These are phyloP conservation scores for Zaprionus lachaisei DNA, from an alignment of 1,140 invertebrate species.

Conservation along the genomic window DNA sequence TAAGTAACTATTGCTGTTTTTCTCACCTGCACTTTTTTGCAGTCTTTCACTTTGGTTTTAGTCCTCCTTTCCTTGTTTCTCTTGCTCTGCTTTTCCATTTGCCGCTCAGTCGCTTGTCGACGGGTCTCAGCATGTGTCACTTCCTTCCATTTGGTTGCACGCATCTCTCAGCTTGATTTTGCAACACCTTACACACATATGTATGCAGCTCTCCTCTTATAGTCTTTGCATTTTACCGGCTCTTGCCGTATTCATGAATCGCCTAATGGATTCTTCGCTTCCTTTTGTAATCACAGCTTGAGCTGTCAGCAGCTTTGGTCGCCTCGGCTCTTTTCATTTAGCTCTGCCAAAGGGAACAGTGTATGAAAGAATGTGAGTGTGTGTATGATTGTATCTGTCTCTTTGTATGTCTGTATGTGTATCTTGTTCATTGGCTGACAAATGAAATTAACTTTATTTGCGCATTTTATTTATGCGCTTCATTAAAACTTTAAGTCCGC, in stretches of 20 bases:
- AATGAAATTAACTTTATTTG: slow-evolving; percentile 78
- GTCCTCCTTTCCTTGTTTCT: not conserved
- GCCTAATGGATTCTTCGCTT: slow-evolving; percentile 7
- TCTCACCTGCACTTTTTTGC: slow-evolving; percentile 7
- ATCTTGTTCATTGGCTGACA: slow-evolving; percentile 40
- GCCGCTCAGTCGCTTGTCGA: slow-evolving; percentile 21
- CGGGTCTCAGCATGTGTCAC: slow-evolving; percentile 46
- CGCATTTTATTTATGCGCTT: slow-evolving; percentile 78
- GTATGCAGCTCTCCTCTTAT: slow-evolving; percentile 12
- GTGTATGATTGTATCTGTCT: not conserved
- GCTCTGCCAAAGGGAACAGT: not conserved
- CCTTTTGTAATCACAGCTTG: slow-evolving; percentile 2
- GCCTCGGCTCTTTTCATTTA: slow-evolving; percentile 1
- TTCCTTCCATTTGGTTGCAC: slow-evolving; percentile 49
- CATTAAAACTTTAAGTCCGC: slow-evolving; percentile 78
- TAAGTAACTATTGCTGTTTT: slow-evolving; percentile 15
- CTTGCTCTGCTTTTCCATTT: not conserved
- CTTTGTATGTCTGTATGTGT: not conserved
- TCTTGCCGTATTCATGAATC: slow-evolving; percentile 15
- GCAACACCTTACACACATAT: slow-evolving; percentile 19
- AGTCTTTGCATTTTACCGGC: slow-evolving; percentile 32
- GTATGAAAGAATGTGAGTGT: not conserved
- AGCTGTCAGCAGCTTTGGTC: slow-evolving; percentile 25
- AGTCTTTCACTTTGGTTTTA: not conserved
- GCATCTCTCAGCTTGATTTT: slow-evolving; percentile 14